Conservation (phyloP, 2,888 invertebrate genomes). For the Sphaerophoria taeniata region DNA sequence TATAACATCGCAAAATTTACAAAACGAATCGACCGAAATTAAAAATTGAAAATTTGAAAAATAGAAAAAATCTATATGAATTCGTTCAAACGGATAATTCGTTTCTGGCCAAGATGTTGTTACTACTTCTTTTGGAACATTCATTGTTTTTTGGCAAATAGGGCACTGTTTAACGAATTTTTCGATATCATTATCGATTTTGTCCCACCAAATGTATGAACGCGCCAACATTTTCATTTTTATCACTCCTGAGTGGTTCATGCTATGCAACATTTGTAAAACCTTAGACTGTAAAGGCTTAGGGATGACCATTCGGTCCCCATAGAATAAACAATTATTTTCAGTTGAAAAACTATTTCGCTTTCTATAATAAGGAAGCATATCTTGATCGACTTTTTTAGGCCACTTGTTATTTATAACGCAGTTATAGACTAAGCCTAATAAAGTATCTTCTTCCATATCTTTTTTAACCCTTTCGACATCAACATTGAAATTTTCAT, state of each 20-base stretch:
- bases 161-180: background rate
- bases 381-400: no score
- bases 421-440: no score
- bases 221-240: slow-evolving; percentile 5
- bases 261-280: background rate
- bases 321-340: no score
- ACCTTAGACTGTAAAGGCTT: background rate
- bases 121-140: no score
- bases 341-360: no score
- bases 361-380: no score
- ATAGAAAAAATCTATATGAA: slow-evolving; percentile 16
- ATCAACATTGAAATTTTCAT: no score
- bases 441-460: no score
- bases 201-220: slow-evolving; percentile 3
- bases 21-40: background rate
- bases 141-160: slow-evolving; percentile 4
- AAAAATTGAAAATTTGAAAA: slow-evolving; percentile 8
- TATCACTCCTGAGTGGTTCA: background rate
- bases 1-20: background rate
- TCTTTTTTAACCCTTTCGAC: no score
- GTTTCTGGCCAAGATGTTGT: slow-evolving; percentile 5
- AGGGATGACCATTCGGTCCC: no score
- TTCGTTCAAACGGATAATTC: slow-evolving; percentile 10
- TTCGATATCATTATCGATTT: slow-evolving; percentile 8
- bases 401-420: no score